These are phyloP conservation scores for Galemys pyrenaicus DNA, from an alignment of 2,113 vertebrate species.

Conservation along the genomic window DNA sequence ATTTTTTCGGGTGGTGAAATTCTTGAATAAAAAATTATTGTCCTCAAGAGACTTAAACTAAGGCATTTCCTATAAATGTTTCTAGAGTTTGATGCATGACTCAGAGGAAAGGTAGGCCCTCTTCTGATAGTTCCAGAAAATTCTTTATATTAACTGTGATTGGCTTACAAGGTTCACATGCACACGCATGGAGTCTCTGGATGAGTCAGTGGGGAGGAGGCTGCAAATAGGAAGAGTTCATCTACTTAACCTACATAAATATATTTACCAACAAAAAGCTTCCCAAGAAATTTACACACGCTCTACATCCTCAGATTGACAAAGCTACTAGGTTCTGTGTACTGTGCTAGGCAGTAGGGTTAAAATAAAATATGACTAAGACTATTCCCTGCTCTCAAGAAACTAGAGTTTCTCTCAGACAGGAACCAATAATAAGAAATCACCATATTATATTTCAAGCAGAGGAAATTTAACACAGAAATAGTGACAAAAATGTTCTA, in stretches of 20 bases:
- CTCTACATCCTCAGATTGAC: background rate
- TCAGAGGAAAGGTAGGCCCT: background rate
- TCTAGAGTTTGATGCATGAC: background rate
- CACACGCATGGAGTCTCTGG: background rate
- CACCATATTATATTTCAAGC: background rate
- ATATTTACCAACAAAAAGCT: background rate
- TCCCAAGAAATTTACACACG: background rate
- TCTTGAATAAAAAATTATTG: conserved; percentile 7
- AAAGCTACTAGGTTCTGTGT: background rate
- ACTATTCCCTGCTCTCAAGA: background rate
- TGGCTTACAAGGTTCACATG: background rate
- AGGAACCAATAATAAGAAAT: background rate
- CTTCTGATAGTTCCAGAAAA: background rate
- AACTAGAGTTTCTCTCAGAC: background rate
- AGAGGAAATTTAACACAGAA: background rate
- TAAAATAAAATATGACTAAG: background rate
- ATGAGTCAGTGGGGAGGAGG: background rate
- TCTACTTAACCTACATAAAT: background rate
- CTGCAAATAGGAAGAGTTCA: background rate
- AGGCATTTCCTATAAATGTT: conserved; percentile 40
- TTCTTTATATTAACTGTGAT: background rate
- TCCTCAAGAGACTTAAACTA: conserved; percentile 37
- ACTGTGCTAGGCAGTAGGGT: background rate
- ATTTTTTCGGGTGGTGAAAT: conserved; percentile 9
- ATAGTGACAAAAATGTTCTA: background rate